These are phyloP conservation scores for Calvadosia cruxmelitensis DNA, from an alignment of 30 jellyfish, hydroid and myxozoan species.

Conservation along the genomic window DNA sequence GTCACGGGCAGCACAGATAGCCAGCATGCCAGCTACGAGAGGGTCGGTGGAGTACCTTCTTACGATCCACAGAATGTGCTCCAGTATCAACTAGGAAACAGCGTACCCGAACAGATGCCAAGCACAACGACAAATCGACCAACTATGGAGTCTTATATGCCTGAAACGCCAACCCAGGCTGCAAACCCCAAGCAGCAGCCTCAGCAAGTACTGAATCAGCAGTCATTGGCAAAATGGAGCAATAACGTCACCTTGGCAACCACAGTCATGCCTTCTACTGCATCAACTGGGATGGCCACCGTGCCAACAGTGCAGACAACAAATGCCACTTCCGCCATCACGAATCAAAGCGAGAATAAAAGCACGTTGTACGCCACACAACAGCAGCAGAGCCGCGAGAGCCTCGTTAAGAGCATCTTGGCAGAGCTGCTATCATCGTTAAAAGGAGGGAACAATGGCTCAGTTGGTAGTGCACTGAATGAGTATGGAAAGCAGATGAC, in stretches of 20 bases:
- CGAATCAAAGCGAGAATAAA: neutral
- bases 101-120: neutral
- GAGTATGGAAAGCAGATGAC: neutral
- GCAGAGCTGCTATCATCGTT: constrained; percentile 60
- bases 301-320: neutral
- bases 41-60: neutral
- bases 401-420: constrained; percentile 67
- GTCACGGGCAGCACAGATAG: neutral
- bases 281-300: neutral
- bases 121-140: neutral
- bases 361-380: constrained; percentile 16
- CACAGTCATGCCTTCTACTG: neutral
- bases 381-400: constrained; percentile 59
- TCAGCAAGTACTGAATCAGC: neutral
- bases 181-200: neutral
- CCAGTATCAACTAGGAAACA: neutral
- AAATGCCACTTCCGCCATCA: neutral
- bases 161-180: neutral
- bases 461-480: neutral
- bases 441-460: neutral
- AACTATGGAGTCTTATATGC: neutral
- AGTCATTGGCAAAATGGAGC: neutral
- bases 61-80: neutral
- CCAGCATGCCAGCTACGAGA: neutral
- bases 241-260: neutral